Conservation (phyloP, 2,113 vertebrate species). For the Oenanthe melanoleuca region DNA sequence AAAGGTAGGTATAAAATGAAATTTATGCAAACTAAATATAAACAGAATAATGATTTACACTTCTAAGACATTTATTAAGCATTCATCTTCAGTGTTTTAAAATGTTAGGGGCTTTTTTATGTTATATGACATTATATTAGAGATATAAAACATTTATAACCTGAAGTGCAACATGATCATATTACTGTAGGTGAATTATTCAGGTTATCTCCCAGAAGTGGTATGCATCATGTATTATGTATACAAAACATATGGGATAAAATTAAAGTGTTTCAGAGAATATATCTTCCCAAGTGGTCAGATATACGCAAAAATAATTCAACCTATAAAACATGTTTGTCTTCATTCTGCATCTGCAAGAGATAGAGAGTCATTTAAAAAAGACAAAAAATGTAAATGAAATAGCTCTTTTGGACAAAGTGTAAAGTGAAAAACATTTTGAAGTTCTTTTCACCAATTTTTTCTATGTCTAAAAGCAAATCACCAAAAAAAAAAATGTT, state of each 20-base stretch:
- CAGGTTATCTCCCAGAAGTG: conserved; percentile 38
- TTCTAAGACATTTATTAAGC: neutral
- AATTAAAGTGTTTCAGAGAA: neutral
- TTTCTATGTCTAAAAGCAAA: neutral
- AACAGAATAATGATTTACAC: neutral
- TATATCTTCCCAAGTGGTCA: neutral
- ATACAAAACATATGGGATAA: conserved; percentile 28
- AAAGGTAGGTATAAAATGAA: neutral
- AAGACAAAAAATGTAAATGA: neutral
- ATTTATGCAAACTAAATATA: neutral
- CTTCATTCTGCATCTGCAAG: neutral
- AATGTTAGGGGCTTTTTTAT: neutral
- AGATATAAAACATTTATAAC: conserved; percentile 52
- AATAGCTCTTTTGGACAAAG: neutral
- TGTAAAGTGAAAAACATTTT: neutral
- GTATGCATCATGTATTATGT: conserved; percentile 41
- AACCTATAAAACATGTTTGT: neutral
- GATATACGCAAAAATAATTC: neutral
- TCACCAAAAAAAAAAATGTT: neutral
- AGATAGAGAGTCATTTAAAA: neutral
- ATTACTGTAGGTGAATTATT: conserved; percentile 58
- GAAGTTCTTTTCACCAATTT: neutral
- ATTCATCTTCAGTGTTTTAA: neutral
- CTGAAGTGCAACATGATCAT: conserved; percentile 34
- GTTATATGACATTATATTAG: neutral